phyloP scores from a whole-genome alignment of 2,797 vertebrate species.

The Pseudocheirus occidentalis region DNA sequence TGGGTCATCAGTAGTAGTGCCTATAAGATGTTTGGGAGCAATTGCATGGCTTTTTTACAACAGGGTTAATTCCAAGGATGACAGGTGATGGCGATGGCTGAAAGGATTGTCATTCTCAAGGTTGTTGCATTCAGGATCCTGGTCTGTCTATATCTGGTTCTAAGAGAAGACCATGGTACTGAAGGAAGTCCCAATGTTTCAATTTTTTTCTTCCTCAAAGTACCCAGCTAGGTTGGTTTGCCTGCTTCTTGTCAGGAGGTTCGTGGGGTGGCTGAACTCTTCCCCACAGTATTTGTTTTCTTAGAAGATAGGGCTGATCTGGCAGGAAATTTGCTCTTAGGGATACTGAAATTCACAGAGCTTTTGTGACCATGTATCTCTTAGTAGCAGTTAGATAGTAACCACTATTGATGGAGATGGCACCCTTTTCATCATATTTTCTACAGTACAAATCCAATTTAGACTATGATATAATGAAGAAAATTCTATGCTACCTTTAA shows the following conservation, averaged over 20 bases:
- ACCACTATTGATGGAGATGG: neutral
- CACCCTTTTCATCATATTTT: neutral
- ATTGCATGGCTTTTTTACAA: neutral
- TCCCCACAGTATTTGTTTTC: neutral
- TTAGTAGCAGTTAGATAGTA: neutral
- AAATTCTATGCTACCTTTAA: neutral
- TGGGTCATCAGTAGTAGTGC: neutral
- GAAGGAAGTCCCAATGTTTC: neutral
- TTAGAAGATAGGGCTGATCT: neutral
- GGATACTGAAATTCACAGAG: neutral
- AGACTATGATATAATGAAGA: neutral
- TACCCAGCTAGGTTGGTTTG: neutral
- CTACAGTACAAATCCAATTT: neutral
- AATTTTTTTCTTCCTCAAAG: neutral
- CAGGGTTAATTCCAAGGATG: neutral
- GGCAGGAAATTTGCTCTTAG: neutral
- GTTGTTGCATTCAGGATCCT: neutral
- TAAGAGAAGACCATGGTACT: neutral
- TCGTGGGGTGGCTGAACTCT: neutral
- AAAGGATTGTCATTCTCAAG: neutral
- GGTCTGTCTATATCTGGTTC: neutral
- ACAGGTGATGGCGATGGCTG: neutral
- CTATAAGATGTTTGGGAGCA: no score
- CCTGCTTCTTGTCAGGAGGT: neutral
- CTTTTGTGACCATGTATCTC: neutral